Conservation (phyloP, 1,140 invertebrate species). For the Sminthurides bifidus region DNA sequence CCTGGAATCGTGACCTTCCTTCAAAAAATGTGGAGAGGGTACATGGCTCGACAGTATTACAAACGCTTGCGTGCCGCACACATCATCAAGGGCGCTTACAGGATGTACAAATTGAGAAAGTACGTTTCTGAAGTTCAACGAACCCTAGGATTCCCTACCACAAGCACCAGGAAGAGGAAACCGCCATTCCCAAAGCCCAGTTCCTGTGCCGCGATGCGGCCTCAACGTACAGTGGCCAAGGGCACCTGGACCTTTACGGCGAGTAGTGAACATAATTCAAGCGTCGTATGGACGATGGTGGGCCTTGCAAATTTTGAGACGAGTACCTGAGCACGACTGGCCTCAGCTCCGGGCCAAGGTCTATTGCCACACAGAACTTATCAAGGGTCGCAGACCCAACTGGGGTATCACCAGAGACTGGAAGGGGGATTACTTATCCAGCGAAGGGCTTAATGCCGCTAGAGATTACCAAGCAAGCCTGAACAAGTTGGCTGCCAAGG, state of each 20-base stretch:
- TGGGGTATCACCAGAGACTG: conserved; percentile 78
- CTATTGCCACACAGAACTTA: conserved; percentile 25
- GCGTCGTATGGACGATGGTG: conserved; percentile 30
- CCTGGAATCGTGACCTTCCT: conserved; percentile 80
- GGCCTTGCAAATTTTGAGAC: conserved; percentile 26
- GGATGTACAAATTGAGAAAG: conserved; percentile 65
- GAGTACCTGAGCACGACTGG: conserved; percentile 33
- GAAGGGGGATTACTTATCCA: conserved; percentile 81
- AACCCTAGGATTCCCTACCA: conserved; percentile 22
- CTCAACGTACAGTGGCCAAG: conserved; percentile 27
- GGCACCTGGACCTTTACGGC: conserved; percentile 22
- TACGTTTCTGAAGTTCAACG: conserved; percentile 56
- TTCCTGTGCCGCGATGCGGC: conserved; percentile 19
- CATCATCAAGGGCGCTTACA: conserved; percentile 68
- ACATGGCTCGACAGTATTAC: conserved; percentile 62
- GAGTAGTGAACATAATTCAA: conserved; percentile 26
- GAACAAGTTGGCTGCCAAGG: conserved; percentile 55
- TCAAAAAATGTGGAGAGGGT: conserved; percentile 87
- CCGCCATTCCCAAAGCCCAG: neutral
- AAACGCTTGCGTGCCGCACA: conserved; percentile 73
- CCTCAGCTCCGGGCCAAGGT: conserved; percentile 54
- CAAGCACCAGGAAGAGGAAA: neutral
- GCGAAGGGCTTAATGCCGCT: conserved; percentile 62
- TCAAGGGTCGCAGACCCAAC: conserved; percentile 57
- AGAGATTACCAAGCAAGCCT: conserved; percentile 56